Evolutionary conservation across 2,797 vertebrate genomes (phyloP).

Genomic region (Micropoecilia bifurca): DNA sequence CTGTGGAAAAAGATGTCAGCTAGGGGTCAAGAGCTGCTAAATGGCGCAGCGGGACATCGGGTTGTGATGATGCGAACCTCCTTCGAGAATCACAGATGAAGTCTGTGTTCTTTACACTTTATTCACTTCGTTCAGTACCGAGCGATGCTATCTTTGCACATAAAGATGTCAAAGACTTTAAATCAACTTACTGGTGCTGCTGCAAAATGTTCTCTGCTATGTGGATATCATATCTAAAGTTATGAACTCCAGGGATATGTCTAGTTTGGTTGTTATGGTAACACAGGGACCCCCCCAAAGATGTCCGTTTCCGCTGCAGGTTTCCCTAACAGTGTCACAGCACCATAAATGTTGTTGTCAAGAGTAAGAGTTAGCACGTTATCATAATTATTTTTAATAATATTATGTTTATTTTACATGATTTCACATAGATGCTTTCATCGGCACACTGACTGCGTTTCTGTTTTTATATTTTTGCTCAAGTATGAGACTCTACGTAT

Average conservation of each 20-base stretch:
- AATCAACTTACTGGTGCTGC: neutral
- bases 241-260: neutral
- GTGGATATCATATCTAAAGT: neutral
- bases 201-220: neutral
- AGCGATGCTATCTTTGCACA: neutral
- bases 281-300: neutral
- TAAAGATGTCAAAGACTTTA: neutral
- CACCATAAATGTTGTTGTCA: neutral
- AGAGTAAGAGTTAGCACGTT: neutral
- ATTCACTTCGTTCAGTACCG: neutral
- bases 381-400: neutral
- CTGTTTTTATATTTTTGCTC: neutral
- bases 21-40: slow-evolving; percentile 28
- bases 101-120: neutral
- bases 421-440: neutral
- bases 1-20: slow-evolving; percentile 28
- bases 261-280: neutral
- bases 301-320: neutral
- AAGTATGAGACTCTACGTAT: neutral
- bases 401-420: neutral
- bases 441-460: neutral
- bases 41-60: neutral
- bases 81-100: neutral
- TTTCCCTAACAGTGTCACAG: neutral
- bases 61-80: neutral